phyloP scores from a whole-genome alignment of 2,113 vertebrate species.

The Scatophagus argus region DNA sequence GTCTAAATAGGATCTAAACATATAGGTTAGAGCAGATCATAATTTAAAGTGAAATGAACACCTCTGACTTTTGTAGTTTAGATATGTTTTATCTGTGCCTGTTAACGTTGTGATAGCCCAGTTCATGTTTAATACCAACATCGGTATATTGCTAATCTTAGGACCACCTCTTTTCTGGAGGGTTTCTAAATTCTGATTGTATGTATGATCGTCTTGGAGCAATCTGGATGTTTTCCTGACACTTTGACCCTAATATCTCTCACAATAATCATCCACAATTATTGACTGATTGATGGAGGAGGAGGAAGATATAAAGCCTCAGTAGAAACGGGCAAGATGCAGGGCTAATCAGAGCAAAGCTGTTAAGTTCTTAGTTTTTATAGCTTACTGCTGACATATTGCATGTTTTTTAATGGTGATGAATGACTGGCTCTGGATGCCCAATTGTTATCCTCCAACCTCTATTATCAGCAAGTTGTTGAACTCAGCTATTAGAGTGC shows the following conservation, averaged over 20 bases:
- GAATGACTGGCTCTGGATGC: background rate
- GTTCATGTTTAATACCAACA: too few relatives aligned
- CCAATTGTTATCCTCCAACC: background rate
- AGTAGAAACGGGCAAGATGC: too few relatives aligned
- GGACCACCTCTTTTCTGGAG: too few relatives aligned
- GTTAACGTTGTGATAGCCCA: too few relatives aligned
- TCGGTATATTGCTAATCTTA: too few relatives aligned
- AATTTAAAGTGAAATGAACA: slow-evolving; percentile 8
- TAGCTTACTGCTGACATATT: background rate
- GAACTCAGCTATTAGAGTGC: background rate
- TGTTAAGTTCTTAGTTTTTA: background rate
- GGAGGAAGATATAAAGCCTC: too few relatives aligned
- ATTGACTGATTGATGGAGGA: too few relatives aligned
- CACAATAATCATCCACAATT: too few relatives aligned
- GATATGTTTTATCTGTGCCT: too few relatives aligned
- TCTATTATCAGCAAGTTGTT: background rate
- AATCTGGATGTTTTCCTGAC: background rate
- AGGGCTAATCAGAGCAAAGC: background rate
- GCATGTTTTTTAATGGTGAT: background rate
- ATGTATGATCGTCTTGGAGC: background rate
- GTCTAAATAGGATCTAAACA: slow-evolving; percentile 1
- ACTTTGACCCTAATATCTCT: background rate
- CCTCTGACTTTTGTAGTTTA: background rate
- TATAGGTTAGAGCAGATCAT: slow-evolving; percentile 15
- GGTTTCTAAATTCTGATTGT: too few relatives aligned